Evolutionary conservation across 2,797 vertebrate genomes (phyloP), one percentile per base, ranked within the genome.

Genomic region (Arvicola amphibius): DNA sequence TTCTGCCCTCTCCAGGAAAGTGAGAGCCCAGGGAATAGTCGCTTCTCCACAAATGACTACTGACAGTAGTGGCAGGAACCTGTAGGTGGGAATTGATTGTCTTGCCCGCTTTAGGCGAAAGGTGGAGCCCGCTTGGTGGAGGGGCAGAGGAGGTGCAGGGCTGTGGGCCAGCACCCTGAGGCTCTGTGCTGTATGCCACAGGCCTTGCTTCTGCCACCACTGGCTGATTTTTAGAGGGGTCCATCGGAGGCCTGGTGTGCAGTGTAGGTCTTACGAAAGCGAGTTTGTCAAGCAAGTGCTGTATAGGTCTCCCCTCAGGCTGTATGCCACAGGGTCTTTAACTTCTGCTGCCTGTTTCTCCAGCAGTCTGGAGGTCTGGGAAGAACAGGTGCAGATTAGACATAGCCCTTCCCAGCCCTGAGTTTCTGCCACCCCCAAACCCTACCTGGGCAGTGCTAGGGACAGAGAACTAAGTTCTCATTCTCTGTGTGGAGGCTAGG

Each of bases 91-190:
- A 89, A n/a, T 6, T 6, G 34, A 34, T 88, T 37, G 6, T 43
- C 90, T 77, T 19, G 71, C 79, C 97, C 97, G 97, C 96, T 95
- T 98, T 71, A 14, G 92, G 73, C 97, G 97, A 97, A 90, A 27
- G 34, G 97, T 32, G 0, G 29, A 0, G 92, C 81, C 65, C 21
- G 65, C 0, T 6, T 0, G 5, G 78, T 34, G 63, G 85, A 46
- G 63, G 96, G 92, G 93, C 46, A 73, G 69, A n/a, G 21, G 34
- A 91, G 71, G 90, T 16, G 59, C 43, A 10, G 89, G 84, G 94
- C 97, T 13, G 73, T 59, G 34, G 1, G 94, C 95, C 94, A 92
- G 80, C 88, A 90, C 65, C 86, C 94, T 0, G 46, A 0, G 6
- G 56, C 7, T 0, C 34, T 29, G 73, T 6, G 11, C 34, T 0